Evolutionary conservation across 2,797 vertebrate genomes (phyloP), one percentile per base, ranked within the genome.

Genomic region (Heliangelus exortis): DNA sequence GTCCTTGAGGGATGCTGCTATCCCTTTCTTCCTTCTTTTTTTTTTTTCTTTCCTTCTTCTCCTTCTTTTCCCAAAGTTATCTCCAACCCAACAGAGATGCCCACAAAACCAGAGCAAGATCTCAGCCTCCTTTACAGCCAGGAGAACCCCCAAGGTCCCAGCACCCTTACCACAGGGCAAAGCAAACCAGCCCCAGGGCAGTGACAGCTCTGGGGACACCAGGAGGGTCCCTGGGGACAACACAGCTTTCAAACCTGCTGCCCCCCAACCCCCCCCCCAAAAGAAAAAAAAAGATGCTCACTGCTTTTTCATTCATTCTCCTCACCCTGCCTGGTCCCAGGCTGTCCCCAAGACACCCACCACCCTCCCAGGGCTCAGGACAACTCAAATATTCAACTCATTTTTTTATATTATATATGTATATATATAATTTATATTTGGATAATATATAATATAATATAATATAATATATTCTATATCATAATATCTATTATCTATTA

Each of bases 81-180:
- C 36, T 19, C 48, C 53, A 2, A 19, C 20, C 33, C 18, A 21
- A 33, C 0, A 4, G 39, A 34, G n/a, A 22, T 0, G 0, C 4
- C 4, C 33, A 4, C 25, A 50, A 14, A 34, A 15, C 7, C 12
- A 2, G 15, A 73, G 45, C 14, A 4, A 45, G 29, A 23, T 20
- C 47, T 10, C 3, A 4, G 17, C 12, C 2, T 2, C n/a, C 19
- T 47, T 39, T n/a, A 33, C 23, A 29, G 48, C 5, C 1, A 39
- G 55, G 63, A 48, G 39, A 63, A 10, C 4, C 18, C 36, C 18
- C 15, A 9, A 0, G 0, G 33, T 23, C 47, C 47, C 47, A 20
- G 9, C 20, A 31, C 0, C 21, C 10, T 50, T 31, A 1, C n/a
- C 10, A 0, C 3, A 33, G 73, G 34, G 39, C 15, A 15, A 43